These are phyloP conservation scores for Phenganax marumi DNA, from an alignment of 92 coral and sea anemone species.

Conservation along the genomic window DNA sequence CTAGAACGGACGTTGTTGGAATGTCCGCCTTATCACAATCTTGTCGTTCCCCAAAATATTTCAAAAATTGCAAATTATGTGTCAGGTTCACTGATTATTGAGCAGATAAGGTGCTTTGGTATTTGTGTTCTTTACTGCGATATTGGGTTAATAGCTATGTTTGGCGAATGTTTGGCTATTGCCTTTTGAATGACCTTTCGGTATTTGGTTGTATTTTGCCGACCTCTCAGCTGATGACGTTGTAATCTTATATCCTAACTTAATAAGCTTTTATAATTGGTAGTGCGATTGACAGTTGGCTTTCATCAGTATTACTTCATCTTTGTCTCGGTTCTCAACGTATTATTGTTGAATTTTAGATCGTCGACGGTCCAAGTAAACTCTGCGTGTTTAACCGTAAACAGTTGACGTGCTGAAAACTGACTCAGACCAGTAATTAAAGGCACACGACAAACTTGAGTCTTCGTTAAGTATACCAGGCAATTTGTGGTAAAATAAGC, in stretches of 20 bases:
- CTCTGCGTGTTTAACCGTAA: constrained; percentile 21
- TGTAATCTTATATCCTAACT: constrained; percentile 41
- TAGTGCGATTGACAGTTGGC: constrained; percentile 39
- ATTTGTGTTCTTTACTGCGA: not conserved
- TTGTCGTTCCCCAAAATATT: constrained; percentile 13
- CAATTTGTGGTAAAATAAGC: constrained; percentile 13
- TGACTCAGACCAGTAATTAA: constrained; percentile 11
- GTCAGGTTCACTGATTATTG: constrained; percentile 10
- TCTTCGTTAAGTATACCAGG: not conserved
- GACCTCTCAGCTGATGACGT: constrained; percentile 18
- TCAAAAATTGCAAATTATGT: constrained; percentile 16
- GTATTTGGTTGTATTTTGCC: not conserved
- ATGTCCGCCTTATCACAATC: constrained; percentile 27
- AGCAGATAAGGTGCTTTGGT: not conserved
- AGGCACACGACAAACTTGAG: not conserved
- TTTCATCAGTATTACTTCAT: constrained; percentile 43
- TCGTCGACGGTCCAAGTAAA: constrained; percentile 20
- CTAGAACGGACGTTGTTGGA: constrained; percentile 1
- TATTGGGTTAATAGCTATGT: not conserved
- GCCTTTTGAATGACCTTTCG: constrained; percentile 18
- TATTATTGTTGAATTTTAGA: constrained; percentile 45
- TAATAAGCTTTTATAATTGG: constrained; percentile 30
- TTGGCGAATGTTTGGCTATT: constrained; percentile 4
- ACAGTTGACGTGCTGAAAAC: constrained; percentile 27
- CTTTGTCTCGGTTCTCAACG: constrained; percentile 34